These are phyloP conservation scores for Corynorhinus townsendii DNA, from an alignment of 2,113 vertebrate species.

Conservation along the genomic window DNA sequence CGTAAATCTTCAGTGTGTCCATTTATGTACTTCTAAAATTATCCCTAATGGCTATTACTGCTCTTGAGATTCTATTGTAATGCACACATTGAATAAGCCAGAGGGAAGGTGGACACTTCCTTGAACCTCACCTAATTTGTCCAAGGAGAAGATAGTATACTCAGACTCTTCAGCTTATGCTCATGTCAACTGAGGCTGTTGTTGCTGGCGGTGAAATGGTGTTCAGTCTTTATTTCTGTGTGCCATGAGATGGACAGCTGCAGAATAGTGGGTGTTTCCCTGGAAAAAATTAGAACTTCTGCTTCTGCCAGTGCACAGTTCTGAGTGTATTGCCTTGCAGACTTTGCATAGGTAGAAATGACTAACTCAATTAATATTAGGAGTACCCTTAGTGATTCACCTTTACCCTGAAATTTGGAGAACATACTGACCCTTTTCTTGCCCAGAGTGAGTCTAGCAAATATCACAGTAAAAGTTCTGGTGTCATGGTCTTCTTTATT, in stretches of 20 bases:
- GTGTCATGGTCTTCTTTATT: background rate
- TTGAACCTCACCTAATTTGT: background rate
- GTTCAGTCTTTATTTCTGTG: background rate
- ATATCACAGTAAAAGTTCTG: background rate
- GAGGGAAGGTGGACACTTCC: background rate
- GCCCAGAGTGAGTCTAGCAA: background rate
- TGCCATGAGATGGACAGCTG: background rate
- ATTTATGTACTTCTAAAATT: background rate
- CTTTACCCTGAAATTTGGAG: background rate
- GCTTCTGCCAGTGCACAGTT: background rate
- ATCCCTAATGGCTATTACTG: background rate
- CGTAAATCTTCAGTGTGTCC: background rate
- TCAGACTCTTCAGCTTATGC: background rate
- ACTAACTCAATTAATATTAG: background rate
- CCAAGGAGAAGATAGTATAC: background rate
- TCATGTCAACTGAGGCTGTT: background rate
- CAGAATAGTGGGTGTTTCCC: background rate
- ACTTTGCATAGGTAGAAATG: background rate
- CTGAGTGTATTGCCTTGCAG: background rate
- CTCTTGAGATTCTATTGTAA: background rate
- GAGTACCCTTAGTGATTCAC: background rate
- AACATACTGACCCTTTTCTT: background rate
- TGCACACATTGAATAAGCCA: background rate
- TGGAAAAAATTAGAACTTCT: background rate
- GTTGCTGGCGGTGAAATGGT: background rate